These are phyloP conservation scores for Parus major DNA, from an alignment of 2,113 vertebrate genomes.

Conservation along the genomic window DNA sequence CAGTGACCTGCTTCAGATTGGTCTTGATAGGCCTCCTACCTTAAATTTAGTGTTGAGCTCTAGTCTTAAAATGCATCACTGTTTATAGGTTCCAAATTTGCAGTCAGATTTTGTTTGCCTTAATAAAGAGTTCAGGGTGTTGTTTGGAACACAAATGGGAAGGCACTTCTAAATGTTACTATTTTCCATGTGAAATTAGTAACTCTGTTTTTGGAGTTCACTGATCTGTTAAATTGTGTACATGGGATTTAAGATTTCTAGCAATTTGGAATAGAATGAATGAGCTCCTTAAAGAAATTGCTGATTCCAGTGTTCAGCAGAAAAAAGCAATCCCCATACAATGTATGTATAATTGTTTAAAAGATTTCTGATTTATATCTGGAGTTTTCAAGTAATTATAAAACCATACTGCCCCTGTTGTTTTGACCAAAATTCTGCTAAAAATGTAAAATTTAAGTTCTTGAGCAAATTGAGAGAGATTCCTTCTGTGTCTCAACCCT, in stretches of 20 bases:
- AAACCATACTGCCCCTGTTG: accelerated
- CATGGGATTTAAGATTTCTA: not conserved
- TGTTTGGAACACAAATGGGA: not conserved
- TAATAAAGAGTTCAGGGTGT: not conserved
- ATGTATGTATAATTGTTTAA: not conserved
- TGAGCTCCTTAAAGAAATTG: not conserved
- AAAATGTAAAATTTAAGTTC: not conserved
- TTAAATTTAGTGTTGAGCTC: not conserved
- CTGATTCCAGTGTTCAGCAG: not conserved
- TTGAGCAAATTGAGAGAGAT: not conserved
- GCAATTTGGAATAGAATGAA: not conserved
- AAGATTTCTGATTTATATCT: not conserved
- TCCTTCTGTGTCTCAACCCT: not conserved
- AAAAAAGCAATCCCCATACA: not conserved
- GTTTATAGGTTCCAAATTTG: not conserved
- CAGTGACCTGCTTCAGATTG: not conserved
- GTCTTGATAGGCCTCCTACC: not conserved
- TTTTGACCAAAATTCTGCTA: not conserved
- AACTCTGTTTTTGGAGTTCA: not conserved
- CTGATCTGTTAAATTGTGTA: not conserved
- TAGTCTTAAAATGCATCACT: not conserved
- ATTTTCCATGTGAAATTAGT: not conserved
- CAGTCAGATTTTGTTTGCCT: not conserved
- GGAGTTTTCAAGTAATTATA: not conserved
- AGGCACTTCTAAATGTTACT: not conserved